Evolutionary conservation across 2,888 invertebrate species (phyloP).

Genomic region (Scrobipalpa costella): DNA sequence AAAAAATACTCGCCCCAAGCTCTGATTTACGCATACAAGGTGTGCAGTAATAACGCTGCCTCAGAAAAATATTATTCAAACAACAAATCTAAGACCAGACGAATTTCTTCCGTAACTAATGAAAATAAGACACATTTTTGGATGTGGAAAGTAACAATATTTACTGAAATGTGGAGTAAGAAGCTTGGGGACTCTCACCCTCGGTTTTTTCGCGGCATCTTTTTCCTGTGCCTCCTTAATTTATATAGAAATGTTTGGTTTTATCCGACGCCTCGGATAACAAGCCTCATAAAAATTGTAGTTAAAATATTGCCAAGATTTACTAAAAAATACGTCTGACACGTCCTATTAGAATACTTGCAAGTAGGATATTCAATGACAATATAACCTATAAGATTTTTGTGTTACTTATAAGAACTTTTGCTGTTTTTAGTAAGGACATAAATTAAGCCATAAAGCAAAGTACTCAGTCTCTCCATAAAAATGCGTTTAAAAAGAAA

Average conservation of each 20-base stretch:
- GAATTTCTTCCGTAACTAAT: constrained; percentile 49
- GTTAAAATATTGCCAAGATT: constrained; percentile 40
- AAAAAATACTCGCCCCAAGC: constrained; percentile 74
- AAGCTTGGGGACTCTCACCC: constrained; percentile 71
- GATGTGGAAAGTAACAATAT: constrained; percentile 55
- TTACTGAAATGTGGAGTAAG: constrained; percentile 75
- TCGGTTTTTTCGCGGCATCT: constrained; percentile 73
- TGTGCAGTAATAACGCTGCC: constrained; percentile 78
- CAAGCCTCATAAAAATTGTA: constrained; percentile 54
- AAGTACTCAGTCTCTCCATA: neutral
- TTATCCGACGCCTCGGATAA: constrained; percentile 67
- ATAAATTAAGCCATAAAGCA: neutral
- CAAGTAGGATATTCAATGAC: too few relatives aligned
- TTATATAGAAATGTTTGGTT: constrained; percentile 78
- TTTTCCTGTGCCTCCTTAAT: constrained; percentile 72
- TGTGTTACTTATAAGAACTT: neutral
- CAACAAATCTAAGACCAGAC: constrained; percentile 38
- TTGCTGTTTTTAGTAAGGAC: too few relatives aligned
- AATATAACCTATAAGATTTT: too few relatives aligned
- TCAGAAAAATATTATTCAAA: constrained; percentile 72
- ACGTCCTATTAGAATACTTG: neutral
- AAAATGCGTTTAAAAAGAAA: constrained; percentile 30
- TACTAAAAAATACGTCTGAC: neutral
- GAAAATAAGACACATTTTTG: constrained; percentile 52
- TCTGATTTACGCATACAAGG: constrained; percentile 81